These are phyloP conservation scores for Cyclopterus lumpus DNA, from an alignment of 2,797 vertebrate genomes.

Conservation along the genomic window DNA sequence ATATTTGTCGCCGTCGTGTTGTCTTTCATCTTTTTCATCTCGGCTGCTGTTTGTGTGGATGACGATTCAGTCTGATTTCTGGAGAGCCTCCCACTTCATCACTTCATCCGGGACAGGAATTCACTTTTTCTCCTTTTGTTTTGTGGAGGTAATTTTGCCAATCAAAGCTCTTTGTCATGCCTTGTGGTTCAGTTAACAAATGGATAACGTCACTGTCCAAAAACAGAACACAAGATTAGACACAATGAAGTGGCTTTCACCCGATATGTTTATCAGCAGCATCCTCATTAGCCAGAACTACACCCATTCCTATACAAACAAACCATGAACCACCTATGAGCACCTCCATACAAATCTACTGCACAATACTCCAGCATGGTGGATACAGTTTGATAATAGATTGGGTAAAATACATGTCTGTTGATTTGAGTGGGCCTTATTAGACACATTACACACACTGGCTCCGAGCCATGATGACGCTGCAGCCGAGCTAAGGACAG, in stretches of 20 bases:
- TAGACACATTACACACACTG: constrained; percentile 34
- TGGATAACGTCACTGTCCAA: background rate
- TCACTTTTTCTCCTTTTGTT: constrained; percentile 3
- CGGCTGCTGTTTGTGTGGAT: constrained; percentile 7
- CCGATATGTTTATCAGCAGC: constrained; percentile 3
- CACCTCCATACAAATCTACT: background rate
- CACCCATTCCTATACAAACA: constrained; percentile 25
- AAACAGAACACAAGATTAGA: background rate
- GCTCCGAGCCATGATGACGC: constrained; percentile 26
- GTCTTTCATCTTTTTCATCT: constrained; percentile 18
- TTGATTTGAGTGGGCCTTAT: constrained; percentile 3
- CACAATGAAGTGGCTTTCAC: background rate
- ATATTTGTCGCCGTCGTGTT: constrained; percentile 26
- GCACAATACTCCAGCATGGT: background rate
- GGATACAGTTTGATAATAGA: background rate
- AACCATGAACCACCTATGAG: constrained; percentile 7
- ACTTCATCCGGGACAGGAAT: constrained; percentile 12
- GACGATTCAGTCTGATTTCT: constrained; percentile 1
- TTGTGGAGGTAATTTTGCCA: background rate
- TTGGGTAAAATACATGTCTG: background rate
- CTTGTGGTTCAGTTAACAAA: background rate
- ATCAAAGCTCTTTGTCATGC: background rate
- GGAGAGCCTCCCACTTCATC: constrained; percentile 8
- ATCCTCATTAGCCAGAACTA: constrained; percentile 17
- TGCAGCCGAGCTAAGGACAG: constrained; percentile 46